These are phyloP conservation scores for Temnopleurus reevesii DNA, from an alignment of 53 echinoderm and acorn worm genomes.

Conservation along the genomic window DNA sequence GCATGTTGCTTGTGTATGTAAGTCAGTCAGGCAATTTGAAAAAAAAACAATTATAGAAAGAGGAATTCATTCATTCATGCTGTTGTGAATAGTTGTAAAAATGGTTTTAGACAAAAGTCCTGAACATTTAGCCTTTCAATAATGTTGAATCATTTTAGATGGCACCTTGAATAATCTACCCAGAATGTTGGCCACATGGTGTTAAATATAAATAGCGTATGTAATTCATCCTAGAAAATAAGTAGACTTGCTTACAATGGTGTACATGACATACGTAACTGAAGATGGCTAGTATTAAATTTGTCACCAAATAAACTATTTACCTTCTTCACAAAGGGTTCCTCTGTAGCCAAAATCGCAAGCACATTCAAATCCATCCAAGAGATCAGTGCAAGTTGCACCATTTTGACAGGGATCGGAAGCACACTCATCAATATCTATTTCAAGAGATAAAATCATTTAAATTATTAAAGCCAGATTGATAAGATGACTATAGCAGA, in stretches of 20 bases:
- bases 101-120: no score
- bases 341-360: slow-evolving; percentile 68
- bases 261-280: neutral
- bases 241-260: slow-evolving; percentile 43
- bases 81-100: no score
- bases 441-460: neutral
- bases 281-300: no score
- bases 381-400: slow-evolving; percentile 33
- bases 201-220: neutral
- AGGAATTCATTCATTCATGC: no score
- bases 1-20: no score
- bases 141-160: no score
- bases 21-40: no score
- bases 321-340: slow-evolving; percentile 61
- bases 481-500: neutral
- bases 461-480: neutral
- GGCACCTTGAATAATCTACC: slow-evolving; percentile 18
- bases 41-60: no score
- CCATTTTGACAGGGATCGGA: slow-evolving; percentile 22
- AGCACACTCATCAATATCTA: slow-evolving; percentile 41
- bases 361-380: slow-evolving; percentile 50
- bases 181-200: neutral
- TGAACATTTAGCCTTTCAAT: no score
- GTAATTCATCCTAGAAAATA: slow-evolving; percentile 62
- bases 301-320: no score